Base-by-base conservation (phyloP, 2,797 vertebrate genomes). In the Siniperca obscura region DNA sequence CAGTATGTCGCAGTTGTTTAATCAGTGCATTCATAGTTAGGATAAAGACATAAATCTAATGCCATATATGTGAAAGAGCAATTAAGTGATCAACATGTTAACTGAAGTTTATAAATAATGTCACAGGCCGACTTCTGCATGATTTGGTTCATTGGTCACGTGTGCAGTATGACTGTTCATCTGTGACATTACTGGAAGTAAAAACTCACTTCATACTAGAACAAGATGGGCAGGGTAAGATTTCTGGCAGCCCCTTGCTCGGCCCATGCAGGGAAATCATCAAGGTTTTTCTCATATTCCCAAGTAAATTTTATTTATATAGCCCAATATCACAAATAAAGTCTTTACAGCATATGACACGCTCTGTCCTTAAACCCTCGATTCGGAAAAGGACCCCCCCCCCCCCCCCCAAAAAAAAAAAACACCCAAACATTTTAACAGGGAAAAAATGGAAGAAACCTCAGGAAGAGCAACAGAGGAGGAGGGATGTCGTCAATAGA, bases 271-370 rank as follows among this genome's bases (percentile, higher is more conserved):
- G 34, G 76, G 55, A 73, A 65, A 65, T 22, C 53, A 40, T 38
- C 13, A 21, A 14, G 53, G 13, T 74, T 76, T 75, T 69, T 38
- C 56, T 71, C 70, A 50, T 30, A 46, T 74, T 80, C 30, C 5
- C 19, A 36, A 36, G 36, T 4, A 5, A 36, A 7, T 36, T 36
- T 36, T 36, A 36, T 36, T 36, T 36, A 36, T 36, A 36, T 36
- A 36, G 36, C 36, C 36, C 36, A 36, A 5, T 36, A 36, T 36
- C 36, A 36, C 36, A 36, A 5, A 36, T 36, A 36, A 4, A 36
- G 36, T 36, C 36, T 36, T 4, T 36, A 36, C 1, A 36, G 36
- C 36, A 36, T 36, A 4, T 5, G 36, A 36, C 36, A 36, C 36
- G 4, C 36, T 36, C 36, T 36, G 36, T 36, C 36, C 36, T 30